phyloP scores from a whole-genome alignment of 1,140 invertebrate species.

The Cyphomyrmex costatus region DNA sequence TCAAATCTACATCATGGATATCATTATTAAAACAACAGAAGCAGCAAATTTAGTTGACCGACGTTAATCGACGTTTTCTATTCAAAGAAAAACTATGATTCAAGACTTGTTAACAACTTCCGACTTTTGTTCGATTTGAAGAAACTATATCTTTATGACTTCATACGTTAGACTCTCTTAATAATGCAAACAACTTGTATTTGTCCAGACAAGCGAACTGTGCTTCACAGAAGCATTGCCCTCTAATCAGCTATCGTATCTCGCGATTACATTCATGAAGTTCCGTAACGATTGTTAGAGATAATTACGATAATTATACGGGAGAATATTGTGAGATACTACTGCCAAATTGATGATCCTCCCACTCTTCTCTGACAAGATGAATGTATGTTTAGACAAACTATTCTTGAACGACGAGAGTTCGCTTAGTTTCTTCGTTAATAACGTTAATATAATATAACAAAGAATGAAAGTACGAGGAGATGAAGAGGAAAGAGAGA shows the following conservation, averaged over 20 bases:
- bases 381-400: neutral
- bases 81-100: neutral
- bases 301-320: slow-evolving; percentile 63
- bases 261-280: neutral
- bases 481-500: neutral
- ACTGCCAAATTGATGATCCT: slow-evolving; percentile 53
- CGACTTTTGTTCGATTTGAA: neutral
- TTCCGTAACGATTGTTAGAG: neutral
- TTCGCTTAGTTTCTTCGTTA: neutral
- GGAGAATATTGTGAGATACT: slow-evolving; percentile 60
- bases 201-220: neutral
- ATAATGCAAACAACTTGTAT: slow-evolving; percentile 26
- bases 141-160: neutral
- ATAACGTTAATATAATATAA: neutral
- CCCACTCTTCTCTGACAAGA: neutral
- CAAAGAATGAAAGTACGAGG: neutral
- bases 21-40: neutral
- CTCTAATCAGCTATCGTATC: neutral
- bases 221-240: neutral
- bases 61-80: neutral
- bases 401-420: neutral
- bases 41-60: neutral
- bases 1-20: neutral
- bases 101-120: neutral
- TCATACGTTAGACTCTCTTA: slow-evolving; percentile 5